Percentiles rank a stretch among this genome's conserved stretches.
Evolutionary conservation across 2,113 vertebrate species (phyloP).

Genomic region (Syrrhaptes paradoxus): DNA sequence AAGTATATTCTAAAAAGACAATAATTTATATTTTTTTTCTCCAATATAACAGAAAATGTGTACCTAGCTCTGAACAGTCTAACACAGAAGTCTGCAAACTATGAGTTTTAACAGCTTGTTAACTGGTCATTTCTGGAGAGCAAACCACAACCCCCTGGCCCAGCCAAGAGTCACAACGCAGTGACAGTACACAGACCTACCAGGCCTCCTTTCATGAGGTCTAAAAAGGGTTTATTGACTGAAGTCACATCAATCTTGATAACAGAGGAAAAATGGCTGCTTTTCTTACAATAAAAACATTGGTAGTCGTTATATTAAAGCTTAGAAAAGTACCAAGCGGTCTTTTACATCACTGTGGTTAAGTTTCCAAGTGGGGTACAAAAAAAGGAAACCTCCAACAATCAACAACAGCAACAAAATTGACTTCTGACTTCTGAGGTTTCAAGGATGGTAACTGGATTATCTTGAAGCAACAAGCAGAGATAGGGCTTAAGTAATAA

Average conservation of each 20-base stretch:
- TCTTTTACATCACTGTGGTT: neutral
- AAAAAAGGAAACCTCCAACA: neutral
- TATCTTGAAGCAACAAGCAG: neutral
- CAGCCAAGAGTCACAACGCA: neutral
- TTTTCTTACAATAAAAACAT: neutral
- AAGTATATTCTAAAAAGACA: neutral
- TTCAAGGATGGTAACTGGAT: neutral
- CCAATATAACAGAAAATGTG: neutral
- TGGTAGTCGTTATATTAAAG: neutral
- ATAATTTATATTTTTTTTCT: neutral
- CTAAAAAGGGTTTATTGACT: neutral
- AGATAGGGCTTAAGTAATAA: neutral
- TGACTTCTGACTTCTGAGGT: neutral
- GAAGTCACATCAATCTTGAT: neutral
- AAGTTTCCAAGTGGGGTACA: neutral
- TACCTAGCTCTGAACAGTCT: neutral
- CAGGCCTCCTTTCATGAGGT: neutral
- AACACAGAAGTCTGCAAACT: neutral
- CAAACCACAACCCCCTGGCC: neutral
- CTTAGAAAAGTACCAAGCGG: neutral
- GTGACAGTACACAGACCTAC: neutral
- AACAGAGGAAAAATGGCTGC: neutral
- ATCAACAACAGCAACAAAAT: neutral
- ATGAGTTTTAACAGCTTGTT: neutral
- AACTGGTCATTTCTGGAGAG: neutral